Evolutionary conservation across 1,140 invertebrate genomes (phyloP).

Genomic region (Frieseomelitta varia): DNA sequence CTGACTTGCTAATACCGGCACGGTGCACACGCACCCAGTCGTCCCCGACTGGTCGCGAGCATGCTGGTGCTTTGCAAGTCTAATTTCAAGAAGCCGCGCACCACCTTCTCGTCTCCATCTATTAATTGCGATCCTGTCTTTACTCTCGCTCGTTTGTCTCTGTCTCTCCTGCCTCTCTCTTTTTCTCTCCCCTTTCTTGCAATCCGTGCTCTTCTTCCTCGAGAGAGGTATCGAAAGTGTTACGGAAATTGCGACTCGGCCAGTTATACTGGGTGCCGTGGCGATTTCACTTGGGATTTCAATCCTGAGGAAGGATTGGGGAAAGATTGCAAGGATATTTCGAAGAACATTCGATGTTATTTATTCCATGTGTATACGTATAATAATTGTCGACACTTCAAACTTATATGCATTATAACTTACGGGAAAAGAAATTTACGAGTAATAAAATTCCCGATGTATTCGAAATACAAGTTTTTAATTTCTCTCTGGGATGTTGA

Average conservation of each 20-base stretch:
- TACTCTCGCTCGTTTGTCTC: not conserved
- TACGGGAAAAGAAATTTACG: too few species aligned
- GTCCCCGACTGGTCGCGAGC: not conserved
- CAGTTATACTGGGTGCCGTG: not conserved
- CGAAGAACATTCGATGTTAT: too few species aligned
- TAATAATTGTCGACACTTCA: too few species aligned
- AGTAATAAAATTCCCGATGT: too few species aligned
- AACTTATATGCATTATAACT: too few species aligned
- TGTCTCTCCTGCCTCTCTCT: not conserved
- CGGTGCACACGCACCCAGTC: conserved; percentile 26
- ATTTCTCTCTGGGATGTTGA: too few species aligned
- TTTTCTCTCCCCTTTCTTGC: not conserved
- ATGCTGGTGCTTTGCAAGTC: conserved; percentile 46
- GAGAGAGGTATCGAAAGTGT: not conserved
- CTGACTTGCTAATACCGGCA: conserved; percentile 46
- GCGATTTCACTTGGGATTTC: not conserved
- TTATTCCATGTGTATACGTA: too few species aligned
- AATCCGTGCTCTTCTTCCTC: not conserved
- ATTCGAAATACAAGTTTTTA: too few species aligned
- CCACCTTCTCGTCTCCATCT: conserved; percentile 29
- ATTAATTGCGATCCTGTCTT: conserved; percentile 45
- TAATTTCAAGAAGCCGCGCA: conserved; percentile 39
- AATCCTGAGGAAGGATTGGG: not conserved
- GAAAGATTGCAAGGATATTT: not conserved
- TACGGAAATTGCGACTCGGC: not conserved